Percentiles rank a stretch among this genome's conserved stretches.
Evolutionary conservation across 2,113 vertebrate species (phyloP).

Genomic region (Spilogale gracilis): DNA sequence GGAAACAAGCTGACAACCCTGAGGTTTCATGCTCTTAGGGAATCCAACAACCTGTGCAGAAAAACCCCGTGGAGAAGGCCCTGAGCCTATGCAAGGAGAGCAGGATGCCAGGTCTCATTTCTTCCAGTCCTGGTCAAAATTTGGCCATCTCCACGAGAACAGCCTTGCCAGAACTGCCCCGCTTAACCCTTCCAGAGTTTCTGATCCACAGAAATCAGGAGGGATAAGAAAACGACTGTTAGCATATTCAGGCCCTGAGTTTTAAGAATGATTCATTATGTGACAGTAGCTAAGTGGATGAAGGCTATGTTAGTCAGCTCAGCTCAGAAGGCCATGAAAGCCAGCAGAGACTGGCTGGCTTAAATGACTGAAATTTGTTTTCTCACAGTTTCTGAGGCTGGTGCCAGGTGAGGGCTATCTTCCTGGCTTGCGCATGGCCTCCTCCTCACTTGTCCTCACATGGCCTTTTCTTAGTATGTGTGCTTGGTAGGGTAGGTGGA

Average conservation of each 20-base stretch:
- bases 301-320: background rate
- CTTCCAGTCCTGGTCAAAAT: background rate
- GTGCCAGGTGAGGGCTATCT: background rate
- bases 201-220: background rate
- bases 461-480: background rate
- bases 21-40: background rate
- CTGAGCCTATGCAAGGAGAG: background rate
- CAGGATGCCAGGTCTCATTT: background rate
- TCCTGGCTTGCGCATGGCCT: background rate
- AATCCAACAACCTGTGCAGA: background rate
- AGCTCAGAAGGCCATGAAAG: background rate
- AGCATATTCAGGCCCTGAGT: background rate
- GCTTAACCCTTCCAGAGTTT: background rate
- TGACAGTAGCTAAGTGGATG: background rate
- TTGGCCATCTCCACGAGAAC: background rate
- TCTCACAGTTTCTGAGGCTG: background rate
- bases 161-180: background rate
- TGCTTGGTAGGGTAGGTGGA: too few species aligned
- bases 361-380: background rate
- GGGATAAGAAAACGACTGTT: background rate
- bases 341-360: background rate
- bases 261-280: background rate
- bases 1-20: background rate
- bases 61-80: background rate
- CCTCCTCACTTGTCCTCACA: background rate